Evolutionary conservation across 2,113 vertebrate species (phyloP).

Genomic region (Lota lota): DNA sequence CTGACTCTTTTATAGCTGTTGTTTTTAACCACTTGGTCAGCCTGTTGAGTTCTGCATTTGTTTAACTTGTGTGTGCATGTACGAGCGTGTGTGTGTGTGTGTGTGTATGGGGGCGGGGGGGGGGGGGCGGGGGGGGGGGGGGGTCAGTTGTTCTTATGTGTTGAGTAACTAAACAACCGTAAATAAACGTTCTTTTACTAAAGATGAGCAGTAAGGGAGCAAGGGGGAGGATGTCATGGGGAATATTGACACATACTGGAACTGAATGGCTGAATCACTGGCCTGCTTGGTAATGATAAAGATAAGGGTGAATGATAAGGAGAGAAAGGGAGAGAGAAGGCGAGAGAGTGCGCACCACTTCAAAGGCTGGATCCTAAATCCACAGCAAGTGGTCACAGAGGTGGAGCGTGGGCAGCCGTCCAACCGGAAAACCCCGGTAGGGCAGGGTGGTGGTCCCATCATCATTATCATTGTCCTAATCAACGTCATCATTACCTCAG

Average conservation of each 20-base stretch:
- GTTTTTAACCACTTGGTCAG: neutral
- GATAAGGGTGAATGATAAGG: neutral
- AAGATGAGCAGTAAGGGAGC: too few species aligned
- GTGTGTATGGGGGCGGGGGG: too few species aligned
- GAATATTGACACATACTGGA: too few species aligned
- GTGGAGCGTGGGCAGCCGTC: conserved; percentile 49
- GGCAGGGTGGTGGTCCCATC: conserved; percentile 40
- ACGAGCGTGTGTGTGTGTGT: too few species aligned
- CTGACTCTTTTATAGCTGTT: neutral
- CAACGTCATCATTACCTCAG: conserved; percentile 20
- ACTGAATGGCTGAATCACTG: conserved; percentile 44
- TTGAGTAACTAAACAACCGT: neutral
- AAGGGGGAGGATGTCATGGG: too few species aligned
- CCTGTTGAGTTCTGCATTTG: neutral
- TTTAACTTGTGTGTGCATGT: neutral
- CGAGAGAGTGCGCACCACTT: conserved; percentile 27
- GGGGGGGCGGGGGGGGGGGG: too few species aligned
- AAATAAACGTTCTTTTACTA: neutral
- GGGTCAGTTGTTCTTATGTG: neutral
- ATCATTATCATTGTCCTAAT: too few species aligned
- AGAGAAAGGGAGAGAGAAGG: too few species aligned
- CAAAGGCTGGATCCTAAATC: conserved; percentile 71
- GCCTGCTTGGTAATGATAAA: conserved; percentile 49
- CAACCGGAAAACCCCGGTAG: conserved; percentile 36
- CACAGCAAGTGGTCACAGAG: conserved; percentile 56